Evolutionary conservation across 1,140 invertebrate genomes (phyloP).

Genomic region (Cyclargus thomasi): DNA sequence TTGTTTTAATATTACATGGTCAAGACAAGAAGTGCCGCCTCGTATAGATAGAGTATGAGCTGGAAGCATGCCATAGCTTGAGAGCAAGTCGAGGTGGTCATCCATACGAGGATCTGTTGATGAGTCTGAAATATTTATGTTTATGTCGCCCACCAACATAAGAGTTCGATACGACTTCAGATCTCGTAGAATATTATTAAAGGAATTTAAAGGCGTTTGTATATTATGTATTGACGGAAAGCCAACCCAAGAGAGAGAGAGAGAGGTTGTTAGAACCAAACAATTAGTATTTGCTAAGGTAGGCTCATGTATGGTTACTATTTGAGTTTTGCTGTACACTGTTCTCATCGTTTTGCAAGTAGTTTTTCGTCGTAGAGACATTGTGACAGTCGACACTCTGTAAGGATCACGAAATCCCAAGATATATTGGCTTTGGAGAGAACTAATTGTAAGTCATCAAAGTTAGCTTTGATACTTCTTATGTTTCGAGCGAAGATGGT

Average conservation of each 20-base stretch:
- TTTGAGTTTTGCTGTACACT: neutral
- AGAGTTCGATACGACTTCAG: neutral
- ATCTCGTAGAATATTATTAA: neutral
- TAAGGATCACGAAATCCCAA: neutral
- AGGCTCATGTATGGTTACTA: neutral
- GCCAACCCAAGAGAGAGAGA: neutral
- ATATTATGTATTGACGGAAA: conserved; percentile 11
- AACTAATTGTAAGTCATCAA: neutral
- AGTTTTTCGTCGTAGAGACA: neutral
- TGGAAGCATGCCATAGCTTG: neutral
- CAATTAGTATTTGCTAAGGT: neutral
- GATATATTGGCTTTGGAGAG: neutral
- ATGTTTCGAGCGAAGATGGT: neutral
- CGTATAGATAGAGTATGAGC: neutral
- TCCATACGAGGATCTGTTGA: neutral
- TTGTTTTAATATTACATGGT: neutral
- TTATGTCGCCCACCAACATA: neutral
- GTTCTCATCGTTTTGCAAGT: conserved; percentile 1
- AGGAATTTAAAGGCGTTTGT: neutral
- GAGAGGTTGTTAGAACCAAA: neutral
- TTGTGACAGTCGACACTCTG: neutral
- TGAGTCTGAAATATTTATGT: neutral
- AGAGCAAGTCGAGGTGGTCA: neutral
- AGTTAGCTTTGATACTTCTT: neutral
- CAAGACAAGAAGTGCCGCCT: neutral